phyloP scores from a whole-genome alignment of 2,888 invertebrate species.

The Lycia hirtaria region DNA sequence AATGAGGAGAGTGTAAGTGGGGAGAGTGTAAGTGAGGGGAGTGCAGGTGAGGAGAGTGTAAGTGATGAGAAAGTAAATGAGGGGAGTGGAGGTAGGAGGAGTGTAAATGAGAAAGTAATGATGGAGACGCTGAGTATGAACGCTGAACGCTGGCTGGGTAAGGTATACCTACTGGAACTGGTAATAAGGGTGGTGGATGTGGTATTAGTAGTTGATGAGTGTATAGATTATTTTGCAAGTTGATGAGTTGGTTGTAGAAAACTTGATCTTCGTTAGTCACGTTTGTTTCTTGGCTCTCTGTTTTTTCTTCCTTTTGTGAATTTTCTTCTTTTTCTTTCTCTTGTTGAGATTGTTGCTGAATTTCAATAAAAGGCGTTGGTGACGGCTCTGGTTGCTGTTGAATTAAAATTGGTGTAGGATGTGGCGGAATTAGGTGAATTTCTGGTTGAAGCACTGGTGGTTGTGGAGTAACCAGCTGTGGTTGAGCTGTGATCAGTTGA shows the following conservation, averaged over 20 bases:
- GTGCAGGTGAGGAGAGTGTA: neutral
- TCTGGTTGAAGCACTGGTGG: neutral
- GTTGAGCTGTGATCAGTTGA: neutral
- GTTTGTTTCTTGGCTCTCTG: constrained; percentile 9
- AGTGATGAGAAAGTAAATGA: too few species aligned
- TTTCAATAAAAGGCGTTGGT: neutral
- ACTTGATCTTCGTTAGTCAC: constrained; percentile 2
- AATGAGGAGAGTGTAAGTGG: constrained; percentile 13
- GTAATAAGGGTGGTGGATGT: constrained; percentile 14
- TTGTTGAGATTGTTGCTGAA: constrained; percentile 6
- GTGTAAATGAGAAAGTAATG: constrained; percentile 3
- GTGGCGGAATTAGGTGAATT: neutral
- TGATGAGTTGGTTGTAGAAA: constrained; percentile 15
- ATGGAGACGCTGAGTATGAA: constrained; percentile 4
- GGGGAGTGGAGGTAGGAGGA: neutral
- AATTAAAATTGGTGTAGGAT: neutral
- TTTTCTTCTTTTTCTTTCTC: constrained; percentile 8
- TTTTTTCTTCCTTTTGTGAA: constrained; percentile 17
- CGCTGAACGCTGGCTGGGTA: too few species aligned
- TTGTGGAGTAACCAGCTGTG: neutral
- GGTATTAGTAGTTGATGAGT: constrained; percentile 8
- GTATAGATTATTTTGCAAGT: constrained; percentile 18
- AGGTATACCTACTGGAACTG: constrained; percentile 23
- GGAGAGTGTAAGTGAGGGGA: neutral
- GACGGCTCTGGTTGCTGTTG: neutral